These are phyloP conservation scores for Drosophila kanekoi DNA, from an alignment of 2,888 invertebrate genomes.

Conservation along the genomic window DNA sequence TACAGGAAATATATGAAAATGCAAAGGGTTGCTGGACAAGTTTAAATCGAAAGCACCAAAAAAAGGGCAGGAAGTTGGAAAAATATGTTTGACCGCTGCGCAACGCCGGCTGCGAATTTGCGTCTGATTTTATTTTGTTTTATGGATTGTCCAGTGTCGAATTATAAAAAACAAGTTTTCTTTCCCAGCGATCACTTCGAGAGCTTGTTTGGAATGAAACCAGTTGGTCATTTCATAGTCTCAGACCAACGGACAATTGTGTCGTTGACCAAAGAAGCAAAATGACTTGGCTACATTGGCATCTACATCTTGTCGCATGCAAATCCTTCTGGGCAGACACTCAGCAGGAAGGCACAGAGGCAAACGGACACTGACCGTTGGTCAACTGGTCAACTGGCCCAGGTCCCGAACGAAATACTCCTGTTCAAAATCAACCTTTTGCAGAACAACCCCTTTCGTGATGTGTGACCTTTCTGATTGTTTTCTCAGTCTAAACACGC, in stretches of 20 bases:
- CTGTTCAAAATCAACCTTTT: not conserved
- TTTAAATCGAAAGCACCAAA: conserved; percentile 34
- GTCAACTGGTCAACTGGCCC: conserved; percentile 42
- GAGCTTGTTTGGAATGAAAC: conserved; percentile 42
- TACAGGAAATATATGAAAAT: conserved; percentile 27
- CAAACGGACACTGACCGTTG: conserved; percentile 36
- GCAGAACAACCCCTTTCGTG: conserved; percentile 11
- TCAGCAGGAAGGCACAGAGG: conserved; percentile 27
- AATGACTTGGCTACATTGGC: not conserved
- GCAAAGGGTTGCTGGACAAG: conserved; percentile 53
- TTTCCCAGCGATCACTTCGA: conserved; percentile 54
- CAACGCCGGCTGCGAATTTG: conserved; percentile 38
- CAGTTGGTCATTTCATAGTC: conserved; percentile 49
- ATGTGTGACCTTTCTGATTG: not conserved
- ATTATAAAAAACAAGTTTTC: conserved; percentile 60
- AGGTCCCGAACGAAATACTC: not conserved
- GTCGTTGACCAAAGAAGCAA: conserved; percentile 11
- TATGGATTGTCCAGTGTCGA: conserved; percentile 16
- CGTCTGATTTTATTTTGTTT: conserved; percentile 23
- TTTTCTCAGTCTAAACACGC: not conserved
- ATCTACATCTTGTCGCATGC: not conserved
- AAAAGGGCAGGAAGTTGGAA: conserved; percentile 27
- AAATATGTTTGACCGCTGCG: conserved; percentile 38
- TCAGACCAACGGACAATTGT: not conserved
- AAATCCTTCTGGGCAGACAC: conserved; percentile 5